A percentile compares a stretch with the other conserved stretches of the same genome.
These are phyloP conservation scores for Ornithoptera priamus DNA, from an alignment of 2,888 invertebrate genomes.

Conservation along the genomic window DNA sequence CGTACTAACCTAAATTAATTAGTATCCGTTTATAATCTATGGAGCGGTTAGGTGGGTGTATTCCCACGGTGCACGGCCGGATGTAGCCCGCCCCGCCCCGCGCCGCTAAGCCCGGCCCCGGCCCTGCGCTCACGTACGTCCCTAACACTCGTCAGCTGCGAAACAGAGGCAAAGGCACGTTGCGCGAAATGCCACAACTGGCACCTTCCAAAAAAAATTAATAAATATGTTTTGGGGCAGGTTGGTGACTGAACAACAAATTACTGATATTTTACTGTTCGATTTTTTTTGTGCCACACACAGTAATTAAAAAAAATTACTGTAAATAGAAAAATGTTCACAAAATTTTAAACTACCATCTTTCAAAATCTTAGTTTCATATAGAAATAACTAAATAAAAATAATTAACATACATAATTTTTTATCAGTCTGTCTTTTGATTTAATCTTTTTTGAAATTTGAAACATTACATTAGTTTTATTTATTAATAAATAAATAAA, in stretches of 20 bases:
- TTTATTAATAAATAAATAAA: background rate
- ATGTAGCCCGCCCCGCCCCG: constrained; percentile 56
- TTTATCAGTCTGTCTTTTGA: no score
- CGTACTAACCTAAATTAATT: constrained; percentile 69
- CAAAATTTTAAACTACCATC: no score
- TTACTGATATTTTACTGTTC: background rate
- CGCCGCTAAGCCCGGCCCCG: constrained; percentile 67
- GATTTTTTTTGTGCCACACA: background rate
- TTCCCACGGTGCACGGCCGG: constrained; percentile 77
- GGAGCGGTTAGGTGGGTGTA: constrained; percentile 70
- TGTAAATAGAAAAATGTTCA: no score
- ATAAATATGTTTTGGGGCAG: background rate
- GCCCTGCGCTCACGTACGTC: constrained; percentile 70
- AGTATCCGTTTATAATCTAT: constrained; percentile 70
- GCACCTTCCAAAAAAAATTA: constrained; percentile 26
- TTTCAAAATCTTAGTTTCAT: no score
- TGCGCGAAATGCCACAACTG: constrained; percentile 54
- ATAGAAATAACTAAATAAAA: no score
- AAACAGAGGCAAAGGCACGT: constrained; percentile 64
- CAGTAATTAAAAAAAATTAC: background rate
- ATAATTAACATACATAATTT: no score
- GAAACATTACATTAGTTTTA: background rate
- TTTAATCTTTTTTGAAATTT: no score
- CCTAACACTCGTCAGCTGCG: constrained; percentile 65
- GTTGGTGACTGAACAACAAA: background rate